These are phyloP conservation scores for Corythornis cristatus DNA, from an alignment of 2,113 vertebrate genomes.

Conservation along the genomic window DNA sequence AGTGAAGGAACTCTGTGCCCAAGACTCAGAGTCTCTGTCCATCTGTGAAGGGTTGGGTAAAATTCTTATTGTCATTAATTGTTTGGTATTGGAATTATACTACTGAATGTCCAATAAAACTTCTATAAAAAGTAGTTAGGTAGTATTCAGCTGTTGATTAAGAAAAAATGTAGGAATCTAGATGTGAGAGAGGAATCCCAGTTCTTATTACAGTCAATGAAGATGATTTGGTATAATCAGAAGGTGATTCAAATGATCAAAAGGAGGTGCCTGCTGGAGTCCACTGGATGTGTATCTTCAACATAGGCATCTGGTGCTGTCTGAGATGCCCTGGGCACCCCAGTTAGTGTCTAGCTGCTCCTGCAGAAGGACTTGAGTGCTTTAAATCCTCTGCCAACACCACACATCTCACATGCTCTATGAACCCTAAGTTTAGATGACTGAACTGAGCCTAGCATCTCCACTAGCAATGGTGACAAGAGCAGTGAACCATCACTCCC, in stretches of 20 bases:
- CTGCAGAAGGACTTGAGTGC: not conserved
- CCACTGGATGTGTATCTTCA: not conserved
- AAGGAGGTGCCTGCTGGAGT: not conserved
- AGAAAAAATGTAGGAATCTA: not conserved
- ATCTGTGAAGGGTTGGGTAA: not conserved
- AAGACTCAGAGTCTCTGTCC: not conserved
- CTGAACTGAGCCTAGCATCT: not conserved
- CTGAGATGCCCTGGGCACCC: not conserved
- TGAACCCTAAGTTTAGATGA: not conserved
- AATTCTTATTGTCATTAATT: not conserved
- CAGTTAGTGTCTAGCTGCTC: not conserved
- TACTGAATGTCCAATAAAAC: not conserved
- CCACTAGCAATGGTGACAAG: not conserved
- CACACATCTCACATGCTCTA: rapidly evolving
- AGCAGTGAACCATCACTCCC: not conserved
- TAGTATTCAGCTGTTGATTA: not conserved
- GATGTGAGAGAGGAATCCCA: not conserved
- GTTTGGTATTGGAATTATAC: not conserved
- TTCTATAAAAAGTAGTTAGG: not conserved
- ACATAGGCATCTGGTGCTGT: not conserved
- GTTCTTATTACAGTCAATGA: not conserved
- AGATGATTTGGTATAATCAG: not conserved
- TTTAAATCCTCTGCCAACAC: not conserved
- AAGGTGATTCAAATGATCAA: not conserved
- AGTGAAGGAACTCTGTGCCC: not conserved